Evolutionary conservation across 2,888 invertebrate genomes (phyloP), one percentile per base, ranked within the genome.

Genomic region (Agonopterix subpropinquella): DNA sequence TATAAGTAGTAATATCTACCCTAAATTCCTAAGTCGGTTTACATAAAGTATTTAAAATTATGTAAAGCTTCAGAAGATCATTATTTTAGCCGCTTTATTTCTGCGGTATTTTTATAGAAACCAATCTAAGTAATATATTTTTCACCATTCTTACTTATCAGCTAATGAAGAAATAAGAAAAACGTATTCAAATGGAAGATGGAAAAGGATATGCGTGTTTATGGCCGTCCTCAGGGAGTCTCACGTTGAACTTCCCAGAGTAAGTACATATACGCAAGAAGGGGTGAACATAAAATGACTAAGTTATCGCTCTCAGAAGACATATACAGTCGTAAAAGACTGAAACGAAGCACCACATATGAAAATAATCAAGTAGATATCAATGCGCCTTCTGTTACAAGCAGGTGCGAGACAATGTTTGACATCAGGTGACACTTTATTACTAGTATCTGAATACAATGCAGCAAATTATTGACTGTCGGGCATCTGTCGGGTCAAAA

Each of bases 271-370:
- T 72, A 62, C 67, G 77, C 71, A 77, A 77, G 79, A 79, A 79
- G 78, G 80, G 78, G 80, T 80, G 77, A 80, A 73, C 85, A 84
- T 86, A 86, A 87, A 87, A 86, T 83, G 80, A 84, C 84, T 87
- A 83, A 87, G 82, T 84, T 87, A 87, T 84, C 73, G 80, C 82
- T 76, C 85, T 84, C 85, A 70, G 77, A 81, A 86, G 86, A 82
- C 82, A 80, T 82, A 80, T 69, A 76, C 72, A 75, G 72, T 80
- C 81, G 77, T 87, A 85, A 87, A 85, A 79, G 72, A 74, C 70
- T 77, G 79, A 72, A 79, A 80, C 71, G 70, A 62, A 72, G 74
- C 71, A 70, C 66, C 76, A 81, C 77, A 77, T 80, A 81, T 77
- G 77, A 80, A 83, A 85, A 83, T 86, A 82, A 86, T 86, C 81